Conservation (phyloP, 1,140 invertebrate genomes). For the Aethina tumida region DNA sequence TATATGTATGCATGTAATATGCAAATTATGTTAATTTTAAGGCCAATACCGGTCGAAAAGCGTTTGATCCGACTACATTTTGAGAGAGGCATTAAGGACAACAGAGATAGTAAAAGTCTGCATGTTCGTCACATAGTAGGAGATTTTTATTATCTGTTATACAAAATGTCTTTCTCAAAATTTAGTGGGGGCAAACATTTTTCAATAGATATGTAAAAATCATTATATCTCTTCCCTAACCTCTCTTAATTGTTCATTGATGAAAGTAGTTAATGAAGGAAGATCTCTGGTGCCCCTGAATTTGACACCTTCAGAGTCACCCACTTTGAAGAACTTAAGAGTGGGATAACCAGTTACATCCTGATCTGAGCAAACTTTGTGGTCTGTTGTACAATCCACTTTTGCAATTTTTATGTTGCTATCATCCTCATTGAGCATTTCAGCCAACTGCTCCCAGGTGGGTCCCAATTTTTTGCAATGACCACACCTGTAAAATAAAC, state of each 20-base stretch:
- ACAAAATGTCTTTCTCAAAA: too few species aligned
- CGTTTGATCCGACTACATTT: too few species aligned
- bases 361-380: conserved; percentile 55
- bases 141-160: too few species aligned
- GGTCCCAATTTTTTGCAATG: conserved; percentile 58
- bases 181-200: too few species aligned
- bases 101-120: too few species aligned
- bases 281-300: conserved; percentile 63
- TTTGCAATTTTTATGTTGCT: conserved; percentile 55
- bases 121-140: too few species aligned
- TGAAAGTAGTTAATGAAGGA: conserved; percentile 58
- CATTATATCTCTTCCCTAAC: conserved; percentile 14
- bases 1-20: too few species aligned
- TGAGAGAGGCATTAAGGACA: too few species aligned
- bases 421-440: conserved; percentile 54
- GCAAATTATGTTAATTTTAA: too few species aligned
- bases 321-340: conserved; percentile 64
- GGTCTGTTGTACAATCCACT: conserved; percentile 69
- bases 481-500: conserved; percentile 48
- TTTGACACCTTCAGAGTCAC: conserved; percentile 47
- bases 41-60: too few species aligned
- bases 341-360: conserved; percentile 61
- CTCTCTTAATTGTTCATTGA: conserved; percentile 55
- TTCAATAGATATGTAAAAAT: too few species aligned
- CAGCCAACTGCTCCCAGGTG: conserved; percentile 61